A percentile compares a stretch with the other conserved stretches of the same genome.
These are phyloP conservation scores for Chromoteleia sp. DNA, from an alignment of 2,888 invertebrate species.

Conservation along the genomic window DNA sequence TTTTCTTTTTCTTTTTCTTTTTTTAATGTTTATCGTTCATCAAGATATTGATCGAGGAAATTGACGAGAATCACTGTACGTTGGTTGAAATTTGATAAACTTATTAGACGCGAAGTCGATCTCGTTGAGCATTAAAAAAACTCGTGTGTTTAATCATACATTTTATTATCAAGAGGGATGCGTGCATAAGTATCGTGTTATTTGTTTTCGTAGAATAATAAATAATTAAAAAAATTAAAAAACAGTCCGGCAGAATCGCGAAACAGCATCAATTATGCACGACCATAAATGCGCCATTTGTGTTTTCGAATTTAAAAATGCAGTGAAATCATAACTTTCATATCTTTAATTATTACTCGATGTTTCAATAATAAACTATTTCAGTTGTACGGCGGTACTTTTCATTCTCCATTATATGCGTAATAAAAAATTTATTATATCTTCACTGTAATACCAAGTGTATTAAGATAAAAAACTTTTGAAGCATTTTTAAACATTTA, in stretches of 20 bases:
- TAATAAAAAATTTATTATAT: neutral
- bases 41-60: neutral
- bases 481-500: too few species aligned
- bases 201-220: slow-evolving; percentile 23
- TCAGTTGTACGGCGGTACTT: neutral
- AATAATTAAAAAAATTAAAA: slow-evolving; percentile 7
- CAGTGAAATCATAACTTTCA: slow-evolving; percentile 14
- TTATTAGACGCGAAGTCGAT: slow-evolving; percentile 10
- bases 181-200: neutral
- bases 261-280: slow-evolving; percentile 25
- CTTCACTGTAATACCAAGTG: too few species aligned
- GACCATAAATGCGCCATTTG: slow-evolving; percentile 26
- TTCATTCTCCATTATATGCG: neutral
- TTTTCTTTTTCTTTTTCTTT: neutral
- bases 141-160: slow-evolving; percentile 12
- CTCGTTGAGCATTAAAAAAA: neutral
- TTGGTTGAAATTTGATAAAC: slow-evolving; percentile 1
- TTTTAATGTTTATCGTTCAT: neutral
- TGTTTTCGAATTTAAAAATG: slow-evolving; percentile 28
- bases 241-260: neutral
- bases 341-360: slow-evolving; percentile 17
- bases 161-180: neutral
- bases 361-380: slow-evolving; percentile 3
- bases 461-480: too few species aligned
- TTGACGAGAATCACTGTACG: slow-evolving; percentile 7